Evolutionary conservation across 2,888 invertebrate species (phyloP), one percentile per base, ranked within the genome.

Genomic region (Panorpa germanica): DNA sequence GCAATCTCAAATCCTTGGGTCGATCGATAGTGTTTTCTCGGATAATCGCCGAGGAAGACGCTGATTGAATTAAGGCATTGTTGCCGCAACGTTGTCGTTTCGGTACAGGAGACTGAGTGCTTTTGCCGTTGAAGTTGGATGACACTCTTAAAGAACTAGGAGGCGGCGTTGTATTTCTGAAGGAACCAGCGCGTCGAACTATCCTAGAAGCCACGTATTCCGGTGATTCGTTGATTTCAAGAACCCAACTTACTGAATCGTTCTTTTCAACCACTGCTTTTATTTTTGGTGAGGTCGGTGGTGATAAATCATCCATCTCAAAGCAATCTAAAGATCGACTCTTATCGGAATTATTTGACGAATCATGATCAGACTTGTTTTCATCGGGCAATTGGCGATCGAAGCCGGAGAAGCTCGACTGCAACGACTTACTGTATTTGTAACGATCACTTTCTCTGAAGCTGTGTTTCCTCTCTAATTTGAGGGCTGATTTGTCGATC

Each of bases 231-330:
- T 69, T 65, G 46, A 85, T 73, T 48, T 83, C 82, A 17, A 83
- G 57, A 11, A 83, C 80, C 70, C 80, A 85, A 44, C 82, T 80
- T 21, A 85, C 80, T 0, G 82, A 83, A 49, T 82, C 83, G 32
- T 71, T 74, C 48, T 83, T 82, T 49, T 82, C 77, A 2, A 83
- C 78, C 37, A 85, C 73, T 9, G 74, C 80, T 45, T 82, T 82
- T 15, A 83, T 72, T 39, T 76, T 71, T 8, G 78, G 77, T 11
- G 77, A 70, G 7, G 66, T 60, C 2, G 75, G 70, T 11, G 68
- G 62, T 33, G 68, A 66, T n/a, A 53, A 44, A 36, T 50, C 52
- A 17, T 50, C 50, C 33, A 42, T 39, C 37, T 49, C 47, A 33
- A 48, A 43, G 26, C 39, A 39, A 19, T 37, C 36, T 5, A 51